Evolutionary conservation across 1,140 invertebrate species (phyloP).

Genomic region (Homarus americanus): DNA sequence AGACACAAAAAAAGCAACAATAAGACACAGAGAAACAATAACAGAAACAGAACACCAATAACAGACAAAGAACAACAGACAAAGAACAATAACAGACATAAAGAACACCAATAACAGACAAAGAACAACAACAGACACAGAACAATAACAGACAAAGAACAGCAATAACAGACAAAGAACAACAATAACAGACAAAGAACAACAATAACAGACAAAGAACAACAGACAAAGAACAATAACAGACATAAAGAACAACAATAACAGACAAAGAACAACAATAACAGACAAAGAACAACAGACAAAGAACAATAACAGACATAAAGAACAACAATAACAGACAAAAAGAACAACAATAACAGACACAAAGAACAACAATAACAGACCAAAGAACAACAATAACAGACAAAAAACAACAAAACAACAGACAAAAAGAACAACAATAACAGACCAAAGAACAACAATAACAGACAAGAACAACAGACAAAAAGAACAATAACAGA

Average conservation of each 20-base stretch:
- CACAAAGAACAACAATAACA: neutral
- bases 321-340: neutral
- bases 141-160: too few species aligned
- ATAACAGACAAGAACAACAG: neutral
- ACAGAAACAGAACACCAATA: too few species aligned
- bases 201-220: too few species aligned
- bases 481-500: neutral
- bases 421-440: neutral
- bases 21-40: too few species aligned
- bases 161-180: too few species aligned
- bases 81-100: too few species aligned
- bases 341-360: neutral
- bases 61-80: too few species aligned
- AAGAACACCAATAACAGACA: too few species aligned
- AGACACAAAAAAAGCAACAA: too few species aligned
- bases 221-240: too few species aligned
- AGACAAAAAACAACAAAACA: neutral
- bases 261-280: neutral
- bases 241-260: neutral
- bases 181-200: too few species aligned
- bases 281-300: neutral
- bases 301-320: neutral
- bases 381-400: neutral
- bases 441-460: neutral
- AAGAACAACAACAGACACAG: too few species aligned